Conservation (phyloP, 2,888 invertebrate species). For the Galerucella nymphaeae region DNA sequence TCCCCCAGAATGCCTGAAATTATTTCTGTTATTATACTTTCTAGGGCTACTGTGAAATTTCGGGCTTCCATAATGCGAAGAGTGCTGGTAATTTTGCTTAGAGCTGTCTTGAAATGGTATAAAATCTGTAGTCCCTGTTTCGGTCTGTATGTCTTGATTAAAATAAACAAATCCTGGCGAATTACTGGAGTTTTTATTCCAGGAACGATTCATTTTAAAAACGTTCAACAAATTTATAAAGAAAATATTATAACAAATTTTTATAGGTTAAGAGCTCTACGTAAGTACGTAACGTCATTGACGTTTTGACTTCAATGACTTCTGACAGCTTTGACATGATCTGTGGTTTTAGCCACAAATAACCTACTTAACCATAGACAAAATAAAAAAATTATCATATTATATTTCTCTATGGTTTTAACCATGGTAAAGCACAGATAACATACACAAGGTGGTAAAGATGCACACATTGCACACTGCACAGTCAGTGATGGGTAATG, state of each 20-base stretch:
- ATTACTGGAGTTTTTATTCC: constrained; percentile 28
- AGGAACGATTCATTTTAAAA: constrained; percentile 36
- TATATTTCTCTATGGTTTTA: no score
- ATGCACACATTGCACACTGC: no score
- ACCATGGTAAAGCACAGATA: no score
- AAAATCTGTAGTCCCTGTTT: constrained; percentile 29
- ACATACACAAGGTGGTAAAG: no score
- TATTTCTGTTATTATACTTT: constrained; percentile 35
- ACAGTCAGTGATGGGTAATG: no score
- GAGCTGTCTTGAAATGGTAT: constrained; percentile 38
- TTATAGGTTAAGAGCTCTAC: neutral
- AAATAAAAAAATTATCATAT: no score
- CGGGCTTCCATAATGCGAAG: constrained; percentile 36
- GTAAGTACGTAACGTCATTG: no score
- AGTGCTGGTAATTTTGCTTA: constrained; percentile 18
- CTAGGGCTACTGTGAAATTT: constrained; percentile 39
- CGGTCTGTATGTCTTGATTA: constrained; percentile 26
- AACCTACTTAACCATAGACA: no score
- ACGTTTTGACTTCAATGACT: no score
- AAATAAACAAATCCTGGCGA: constrained; percentile 45
- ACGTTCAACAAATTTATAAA: neutral
- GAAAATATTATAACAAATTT: neutral
- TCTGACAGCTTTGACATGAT: no score
- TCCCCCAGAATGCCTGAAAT: constrained; percentile 31
- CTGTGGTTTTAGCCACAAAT: no score